Percentiles rank a stretch among this genome's conserved stretches.
phyloP scores from a whole-genome alignment of 2,888 invertebrate species.

The Agonopterix alstromeriana region DNA sequence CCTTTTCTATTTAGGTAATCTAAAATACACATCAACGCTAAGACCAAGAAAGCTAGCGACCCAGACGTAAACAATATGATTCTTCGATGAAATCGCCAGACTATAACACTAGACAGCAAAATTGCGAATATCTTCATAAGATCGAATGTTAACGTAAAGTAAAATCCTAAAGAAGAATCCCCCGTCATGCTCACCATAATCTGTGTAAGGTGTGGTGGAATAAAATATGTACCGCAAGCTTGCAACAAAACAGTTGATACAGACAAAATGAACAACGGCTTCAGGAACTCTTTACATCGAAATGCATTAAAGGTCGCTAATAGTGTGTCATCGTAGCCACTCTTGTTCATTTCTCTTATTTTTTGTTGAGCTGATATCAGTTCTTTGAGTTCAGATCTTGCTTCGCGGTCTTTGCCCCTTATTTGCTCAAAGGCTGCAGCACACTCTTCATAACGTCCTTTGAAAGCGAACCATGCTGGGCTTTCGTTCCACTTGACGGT shows the following conservation, averaged over 20 bases:
- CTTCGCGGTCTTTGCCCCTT: conserved; percentile 11
- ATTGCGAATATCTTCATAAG: not conserved
- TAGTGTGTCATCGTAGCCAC: not conserved
- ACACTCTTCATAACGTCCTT: conserved; percentile 16
- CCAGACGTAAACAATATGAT: not conserved
- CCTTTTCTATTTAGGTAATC: not conserved
- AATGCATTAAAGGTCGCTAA: not conserved
- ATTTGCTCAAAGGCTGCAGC: conserved; percentile 13
- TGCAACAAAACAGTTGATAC: not conserved
- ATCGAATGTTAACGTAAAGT: not conserved
- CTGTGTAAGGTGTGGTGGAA: not conserved
- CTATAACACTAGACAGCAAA: not conserved
- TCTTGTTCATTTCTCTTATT: not conserved
- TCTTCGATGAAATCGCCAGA: not conserved
- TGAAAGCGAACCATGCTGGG: conserved; percentile 17
- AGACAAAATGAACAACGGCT: not conserved
- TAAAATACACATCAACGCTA: not conserved
- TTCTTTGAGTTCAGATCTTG: conserved; percentile 12
- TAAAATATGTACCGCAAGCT: not conserved
- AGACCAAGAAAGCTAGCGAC: not conserved
- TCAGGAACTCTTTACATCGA: not conserved
- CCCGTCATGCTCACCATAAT: not conserved
- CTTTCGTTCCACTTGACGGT: conserved; percentile 17
- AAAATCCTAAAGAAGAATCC: not conserved
- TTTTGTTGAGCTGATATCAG: conserved; percentile 14